Percentiles rank a stretch among this genome's conserved stretches.
Conservation (phyloP, 2,888 invertebrate genomes). For the Drosophila demipolita region DNA sequence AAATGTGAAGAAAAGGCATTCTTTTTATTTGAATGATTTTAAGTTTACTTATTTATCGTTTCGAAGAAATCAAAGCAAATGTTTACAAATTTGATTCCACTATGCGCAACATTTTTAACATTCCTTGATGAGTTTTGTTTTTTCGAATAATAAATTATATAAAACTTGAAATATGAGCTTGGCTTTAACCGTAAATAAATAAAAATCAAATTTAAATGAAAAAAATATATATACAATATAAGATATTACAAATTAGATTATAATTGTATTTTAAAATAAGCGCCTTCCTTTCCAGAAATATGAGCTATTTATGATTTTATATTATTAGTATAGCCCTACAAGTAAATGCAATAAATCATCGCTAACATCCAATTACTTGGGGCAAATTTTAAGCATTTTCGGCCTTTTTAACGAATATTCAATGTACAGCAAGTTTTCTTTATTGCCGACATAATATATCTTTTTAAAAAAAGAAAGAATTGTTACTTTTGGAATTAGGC, state of each 20-base stretch:
- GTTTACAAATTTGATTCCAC: background rate
- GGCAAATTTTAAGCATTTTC: background rate
- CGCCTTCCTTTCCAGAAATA: background rate
- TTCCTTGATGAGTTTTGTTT: too few species aligned
- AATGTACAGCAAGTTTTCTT: background rate
- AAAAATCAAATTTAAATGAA: background rate
- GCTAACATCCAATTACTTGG: background rate
- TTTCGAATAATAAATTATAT: background rate
- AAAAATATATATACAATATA: background rate
- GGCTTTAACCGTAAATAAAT: background rate
- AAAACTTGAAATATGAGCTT: background rate
- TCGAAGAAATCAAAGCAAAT: background rate
- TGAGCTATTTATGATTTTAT: background rate
- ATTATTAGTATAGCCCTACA: background rate
- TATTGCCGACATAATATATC: background rate
- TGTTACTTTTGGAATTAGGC: background rate
- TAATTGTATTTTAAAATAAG: background rate
- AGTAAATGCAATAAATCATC: background rate
- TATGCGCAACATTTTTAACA: background rate
- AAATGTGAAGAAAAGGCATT: background rate
- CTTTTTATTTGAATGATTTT: too few species aligned
- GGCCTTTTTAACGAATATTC: background rate
- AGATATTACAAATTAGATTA: background rate
- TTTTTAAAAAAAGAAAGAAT: background rate
- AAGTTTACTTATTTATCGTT: background rate